Base-by-base conservation (phyloP, 2,113 vertebrate species). In the Hyla sarda region DNA sequence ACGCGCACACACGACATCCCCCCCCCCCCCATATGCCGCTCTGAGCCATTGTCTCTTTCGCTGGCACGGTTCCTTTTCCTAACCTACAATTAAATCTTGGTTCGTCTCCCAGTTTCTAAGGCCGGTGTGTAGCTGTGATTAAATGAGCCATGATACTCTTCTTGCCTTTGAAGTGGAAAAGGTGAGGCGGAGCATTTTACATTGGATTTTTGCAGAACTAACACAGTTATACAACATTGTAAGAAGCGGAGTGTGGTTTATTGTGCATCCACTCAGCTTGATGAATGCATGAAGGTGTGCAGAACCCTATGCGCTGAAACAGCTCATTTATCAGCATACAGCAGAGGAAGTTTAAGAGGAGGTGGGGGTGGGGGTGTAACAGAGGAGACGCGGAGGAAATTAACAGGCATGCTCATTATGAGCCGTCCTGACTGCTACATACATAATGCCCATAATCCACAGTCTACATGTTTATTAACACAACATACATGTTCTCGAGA, bases 131-230 rank as follows among this genome's bases (percentile, higher is more conserved):
- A n/a, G 62, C 62, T 69, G 45, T 81, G 54, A 76, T 50, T 81
- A 81, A 81, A 45, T 62, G 56, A 81, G 78, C 78, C 56, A 69
- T 69, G 80, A 67, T 69, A 48, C 80, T 71, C 67, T 52, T 48
- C 78, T n/a, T 25, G 78, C 56, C 78, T 81, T 82, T 82, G 62
- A 82, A 83, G 65, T 83, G 32, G 50, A n/a, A n/a, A 56, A 56
- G 72, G 73, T 62, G 41, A 84, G 28, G 54, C 48, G 48, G 19
- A 16, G 72, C 54, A 62, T 45, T 84, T 47, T 75, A n/a, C 32
- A 34, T 32, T 30, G 41, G 71, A 56, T 84, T 60, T n/a, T 47
- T 76, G 83, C 83, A 76, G 71, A 76, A 62, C 72, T 76, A 76
- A 84, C 75, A 28, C 54, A 32, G 37, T 76, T 23, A 62, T 48